A percentile compares a stretch with the other conserved stretches of the same genome.
phyloP scores from a whole-genome alignment of 2,888 invertebrate species.

The Caenorhabditis sp. region DNA sequence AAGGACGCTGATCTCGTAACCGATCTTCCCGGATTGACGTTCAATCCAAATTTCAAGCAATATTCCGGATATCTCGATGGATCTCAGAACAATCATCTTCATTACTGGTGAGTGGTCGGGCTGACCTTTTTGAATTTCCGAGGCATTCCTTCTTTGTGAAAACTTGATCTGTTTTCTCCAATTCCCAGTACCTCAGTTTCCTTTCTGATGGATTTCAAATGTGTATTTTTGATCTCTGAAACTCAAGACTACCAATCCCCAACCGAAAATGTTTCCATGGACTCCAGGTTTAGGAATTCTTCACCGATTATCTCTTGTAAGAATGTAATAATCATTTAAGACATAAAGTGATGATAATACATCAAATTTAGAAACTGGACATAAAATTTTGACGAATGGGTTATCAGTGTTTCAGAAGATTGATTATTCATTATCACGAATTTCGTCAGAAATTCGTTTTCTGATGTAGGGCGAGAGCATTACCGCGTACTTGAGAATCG shows the following conservation, averaged over 20 bases:
- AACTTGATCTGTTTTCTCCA: too few species aligned
- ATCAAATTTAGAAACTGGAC: constrained; percentile 24
- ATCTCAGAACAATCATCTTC: constrained; percentile 81
- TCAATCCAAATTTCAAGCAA: constrained; percentile 83
- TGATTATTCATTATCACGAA: constrained; percentile 49
- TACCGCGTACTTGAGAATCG: neutral
- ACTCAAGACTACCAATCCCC: too few species aligned
- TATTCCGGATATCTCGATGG: constrained; percentile 84
- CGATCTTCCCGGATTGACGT: constrained; percentile 74
- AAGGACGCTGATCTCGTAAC: constrained; percentile 71
- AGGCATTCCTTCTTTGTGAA: too few species aligned
- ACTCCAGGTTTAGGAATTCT: constrained; percentile 36
- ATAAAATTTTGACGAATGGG: constrained; percentile 34
- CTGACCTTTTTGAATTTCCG: neutral
- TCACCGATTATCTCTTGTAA: constrained; percentile 27
- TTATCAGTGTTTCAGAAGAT: constrained; percentile 33
- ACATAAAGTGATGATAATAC: constrained; percentile 17
- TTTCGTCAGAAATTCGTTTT: constrained; percentile 45
- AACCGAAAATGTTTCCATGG: constrained; percentile 1
- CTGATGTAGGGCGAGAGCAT: constrained; percentile 26
- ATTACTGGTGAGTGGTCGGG: constrained; percentile 84
- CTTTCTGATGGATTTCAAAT: too few species aligned
- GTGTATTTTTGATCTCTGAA: too few species aligned
- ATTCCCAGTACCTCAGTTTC: too few species aligned
- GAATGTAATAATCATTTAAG: constrained; percentile 26